A percentile compares a stretch with the other conserved stretches of the same genome.
phyloP scores from a whole-genome alignment of 2,888 invertebrate species.

The Horisme vitalbata region DNA sequence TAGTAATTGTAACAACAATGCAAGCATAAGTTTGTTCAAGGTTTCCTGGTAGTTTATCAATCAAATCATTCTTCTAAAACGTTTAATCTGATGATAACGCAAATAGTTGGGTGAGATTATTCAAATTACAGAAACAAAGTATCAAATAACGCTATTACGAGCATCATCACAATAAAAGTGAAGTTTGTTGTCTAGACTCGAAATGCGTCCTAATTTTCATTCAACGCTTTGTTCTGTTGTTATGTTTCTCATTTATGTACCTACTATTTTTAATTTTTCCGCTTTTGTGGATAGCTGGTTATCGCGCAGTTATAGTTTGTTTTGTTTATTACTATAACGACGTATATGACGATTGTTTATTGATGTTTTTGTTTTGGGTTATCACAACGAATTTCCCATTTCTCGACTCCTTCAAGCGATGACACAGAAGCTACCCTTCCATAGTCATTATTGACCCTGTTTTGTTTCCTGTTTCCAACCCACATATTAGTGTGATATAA shows the following conservation, averaged over 20 bases:
- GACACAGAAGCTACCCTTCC: no score
- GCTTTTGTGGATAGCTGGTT: constrained; percentile 21
- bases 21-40: no score
- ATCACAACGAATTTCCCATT: constrained; percentile 10
- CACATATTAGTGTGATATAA: constrained; percentile 8
- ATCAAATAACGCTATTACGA: constrained; percentile 13
- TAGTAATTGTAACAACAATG: no score
- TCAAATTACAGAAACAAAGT: constrained; percentile 5
- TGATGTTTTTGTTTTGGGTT: constrained; percentile 2
- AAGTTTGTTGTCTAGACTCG: constrained; percentile 25
- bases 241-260: constrained; percentile 17
- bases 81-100: no score
- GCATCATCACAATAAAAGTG: constrained; percentile 20
- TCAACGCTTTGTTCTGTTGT: constrained; percentile 30
- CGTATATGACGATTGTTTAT: constrained; percentile 10
- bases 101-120: no score
- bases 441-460: no score
- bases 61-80: no score
- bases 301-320: constrained; percentile 30
- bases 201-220: constrained; percentile 27
- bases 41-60: no score
- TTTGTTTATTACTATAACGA: constrained; percentile 10
- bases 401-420: neutral
- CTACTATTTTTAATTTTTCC: constrained; percentile 28
- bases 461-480: no score